These are phyloP conservation scores for Pseudomyrmex flavicornis DNA, from an alignment of 1,140 invertebrate genomes.

Conservation along the genomic window DNA sequence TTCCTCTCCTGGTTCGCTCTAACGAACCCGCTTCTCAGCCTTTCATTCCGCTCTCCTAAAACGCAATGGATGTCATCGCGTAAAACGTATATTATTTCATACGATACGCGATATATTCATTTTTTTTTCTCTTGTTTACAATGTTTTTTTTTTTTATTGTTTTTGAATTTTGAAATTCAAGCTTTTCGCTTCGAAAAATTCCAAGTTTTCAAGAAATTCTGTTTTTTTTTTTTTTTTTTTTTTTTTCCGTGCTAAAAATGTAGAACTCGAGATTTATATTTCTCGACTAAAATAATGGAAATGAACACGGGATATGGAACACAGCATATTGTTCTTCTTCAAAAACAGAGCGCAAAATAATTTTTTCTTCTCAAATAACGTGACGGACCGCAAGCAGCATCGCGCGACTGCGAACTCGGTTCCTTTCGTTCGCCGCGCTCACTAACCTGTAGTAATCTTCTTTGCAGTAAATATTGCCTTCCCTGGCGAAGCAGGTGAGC, in stretches of 20 bases:
- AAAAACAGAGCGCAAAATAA: background rate
- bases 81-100: conserved; percentile 24
- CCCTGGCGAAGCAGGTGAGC: conserved; percentile 94
- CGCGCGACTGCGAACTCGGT: background rate
- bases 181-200: too few species aligned
- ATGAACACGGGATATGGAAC: too few species aligned
- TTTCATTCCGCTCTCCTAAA: conserved; percentile 45
- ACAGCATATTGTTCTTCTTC: background rate
- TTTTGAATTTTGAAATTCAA: too few species aligned
- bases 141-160: too few species aligned
- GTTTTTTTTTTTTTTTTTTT: too few species aligned
- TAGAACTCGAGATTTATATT: too few species aligned
- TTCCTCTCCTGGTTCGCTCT: conserved; percentile 48
- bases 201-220: too few species aligned
- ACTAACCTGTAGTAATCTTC: conserved; percentile 97
- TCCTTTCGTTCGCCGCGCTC: background rate
- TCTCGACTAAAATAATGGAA: too few species aligned
- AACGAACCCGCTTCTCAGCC: conserved; percentile 51
- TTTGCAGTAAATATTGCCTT: conserved; percentile 97
- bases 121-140: background rate
- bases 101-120: conserved; percentile 2
- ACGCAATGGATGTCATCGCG: background rate
- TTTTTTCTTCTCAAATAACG: background rate
- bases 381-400: background rate
- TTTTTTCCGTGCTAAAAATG: too few species aligned